Evolutionary conservation across 2,797 vertebrate species (phyloP).

Genomic region (Hipposideros larvatus): DNA sequence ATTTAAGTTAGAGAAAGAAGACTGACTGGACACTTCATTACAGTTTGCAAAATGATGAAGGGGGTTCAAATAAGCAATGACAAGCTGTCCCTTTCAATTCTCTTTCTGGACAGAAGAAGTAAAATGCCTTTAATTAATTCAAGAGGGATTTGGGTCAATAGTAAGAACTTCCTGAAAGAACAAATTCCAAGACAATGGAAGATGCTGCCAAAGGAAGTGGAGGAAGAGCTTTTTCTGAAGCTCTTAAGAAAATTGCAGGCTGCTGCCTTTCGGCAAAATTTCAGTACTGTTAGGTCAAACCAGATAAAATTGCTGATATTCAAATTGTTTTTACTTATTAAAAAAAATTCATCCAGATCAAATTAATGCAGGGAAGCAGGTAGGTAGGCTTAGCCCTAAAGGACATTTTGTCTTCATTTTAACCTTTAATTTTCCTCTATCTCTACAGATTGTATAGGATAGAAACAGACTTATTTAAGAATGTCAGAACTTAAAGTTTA

Average conservation of each 20-base stretch:
- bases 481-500: constrained; percentile 37
- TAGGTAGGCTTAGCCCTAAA: background rate
- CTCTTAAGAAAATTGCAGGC: background rate
- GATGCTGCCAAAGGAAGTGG: constrained; percentile 5
- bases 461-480: background rate
- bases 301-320: constrained; percentile 39
- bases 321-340: constrained; percentile 10
- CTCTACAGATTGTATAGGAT: background rate
- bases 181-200: constrained; percentile 63
- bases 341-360: constrained; percentile 20
- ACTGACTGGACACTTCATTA: constrained; percentile 57
- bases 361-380: background rate
- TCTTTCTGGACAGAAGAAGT: constrained; percentile 58
- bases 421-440: constrained; percentile 48
- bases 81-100: constrained; percentile 69
- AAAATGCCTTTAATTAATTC: constrained; percentile 80
- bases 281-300: background rate
- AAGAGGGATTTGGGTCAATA: constrained; percentile 71
- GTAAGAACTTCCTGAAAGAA: constrained; percentile 67
- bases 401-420: constrained; percentile 32
- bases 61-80: constrained; percentile 60
- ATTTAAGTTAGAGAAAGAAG: constrained; percentile 56
- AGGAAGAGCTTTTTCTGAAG: constrained; percentile 1
- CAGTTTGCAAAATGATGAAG: constrained; percentile 66
- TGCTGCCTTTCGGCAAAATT: background rate